Percentiles rank a stretch among this genome's conserved stretches.
phyloP scores from a whole-genome alignment of 2,113 vertebrate species.

The Varanus komodoensis region DNA sequence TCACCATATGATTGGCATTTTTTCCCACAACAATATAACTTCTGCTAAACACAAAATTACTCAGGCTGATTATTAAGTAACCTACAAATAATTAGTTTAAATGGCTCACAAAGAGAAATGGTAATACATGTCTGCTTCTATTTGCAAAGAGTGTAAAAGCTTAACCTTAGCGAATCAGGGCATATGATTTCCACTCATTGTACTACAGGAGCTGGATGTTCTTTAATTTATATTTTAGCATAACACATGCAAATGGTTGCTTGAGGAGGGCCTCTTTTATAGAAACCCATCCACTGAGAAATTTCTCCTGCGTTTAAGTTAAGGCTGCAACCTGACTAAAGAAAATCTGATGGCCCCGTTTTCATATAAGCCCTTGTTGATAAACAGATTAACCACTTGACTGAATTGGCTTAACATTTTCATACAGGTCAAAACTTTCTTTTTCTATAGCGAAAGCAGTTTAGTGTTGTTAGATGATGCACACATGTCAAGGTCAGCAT shows the following conservation, averaged over 20 bases:
- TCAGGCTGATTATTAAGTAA: conserved; percentile 56
- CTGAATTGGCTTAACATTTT: neutral
- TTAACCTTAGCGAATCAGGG: neutral
- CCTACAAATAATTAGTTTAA: conserved; percentile 46
- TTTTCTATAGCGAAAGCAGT: neutral
- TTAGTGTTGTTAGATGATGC: neutral
- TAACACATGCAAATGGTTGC: neutral
- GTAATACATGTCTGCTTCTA: neutral
- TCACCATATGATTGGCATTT: conserved; percentile 52
- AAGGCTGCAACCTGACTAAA: neutral
- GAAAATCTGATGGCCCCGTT: neutral
- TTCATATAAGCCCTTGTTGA: neutral
- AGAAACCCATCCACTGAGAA: neutral
- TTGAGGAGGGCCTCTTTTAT: conserved; percentile 4
- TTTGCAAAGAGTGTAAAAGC: neutral
- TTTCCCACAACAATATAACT: conserved; percentile 44
- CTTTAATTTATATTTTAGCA: conserved; percentile 13
- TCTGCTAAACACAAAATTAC: conserved; percentile 63
- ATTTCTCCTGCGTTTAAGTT: neutral
- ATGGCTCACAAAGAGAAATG: conserved; percentile 18
- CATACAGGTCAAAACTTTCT: neutral
- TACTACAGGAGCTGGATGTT: neutral
- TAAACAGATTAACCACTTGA: neutral
- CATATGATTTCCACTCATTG: conserved; percentile 8
- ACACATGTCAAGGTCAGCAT: neutral